Conservation (phyloP, 2,888 invertebrate species). For the Troides aeacus region DNA sequence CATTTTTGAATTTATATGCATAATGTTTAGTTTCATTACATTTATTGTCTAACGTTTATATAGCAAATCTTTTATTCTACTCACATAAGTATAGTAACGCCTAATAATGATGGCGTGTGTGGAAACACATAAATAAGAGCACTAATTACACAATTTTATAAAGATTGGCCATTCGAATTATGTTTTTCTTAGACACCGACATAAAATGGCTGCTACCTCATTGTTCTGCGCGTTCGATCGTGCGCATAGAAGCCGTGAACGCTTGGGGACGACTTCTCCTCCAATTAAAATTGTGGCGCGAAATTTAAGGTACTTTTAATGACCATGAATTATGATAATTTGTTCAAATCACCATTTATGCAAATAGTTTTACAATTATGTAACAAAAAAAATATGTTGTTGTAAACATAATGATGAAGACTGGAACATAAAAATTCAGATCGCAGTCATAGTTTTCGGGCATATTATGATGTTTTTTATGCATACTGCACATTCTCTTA, state of each 20-base stretch:
- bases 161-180: constrained; percentile 81
- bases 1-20: constrained; percentile 39
- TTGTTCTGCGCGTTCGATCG: constrained; percentile 81
- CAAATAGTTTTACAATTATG: constrained; percentile 49
- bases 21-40: constrained; percentile 62
- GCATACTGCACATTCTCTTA: constrained; percentile 47
- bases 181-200: constrained; percentile 78
- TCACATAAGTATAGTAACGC: constrained; percentile 75
- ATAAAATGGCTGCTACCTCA: constrained; percentile 82
- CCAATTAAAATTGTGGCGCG: constrained; percentile 81
- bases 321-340: constrained; percentile 39
- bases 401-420: constrained; percentile 52
- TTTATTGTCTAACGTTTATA: constrained; percentile 55
- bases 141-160: constrained; percentile 80
- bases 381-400: constrained; percentile 63
- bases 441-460: constrained; percentile 49
- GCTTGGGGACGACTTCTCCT: constrained; percentile 80
- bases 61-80: constrained; percentile 70
- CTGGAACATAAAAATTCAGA: constrained; percentile 51
- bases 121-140: constrained; percentile 79
- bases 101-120: constrained; percentile 72
- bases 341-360: constrained; percentile 49
- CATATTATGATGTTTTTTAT: constrained; percentile 39
- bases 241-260: constrained; percentile 81
- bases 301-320: constrained; percentile 75